These are phyloP conservation scores for Perccottus glenii DNA, from an alignment of 2,113 vertebrate species.

Conservation along the genomic window DNA sequence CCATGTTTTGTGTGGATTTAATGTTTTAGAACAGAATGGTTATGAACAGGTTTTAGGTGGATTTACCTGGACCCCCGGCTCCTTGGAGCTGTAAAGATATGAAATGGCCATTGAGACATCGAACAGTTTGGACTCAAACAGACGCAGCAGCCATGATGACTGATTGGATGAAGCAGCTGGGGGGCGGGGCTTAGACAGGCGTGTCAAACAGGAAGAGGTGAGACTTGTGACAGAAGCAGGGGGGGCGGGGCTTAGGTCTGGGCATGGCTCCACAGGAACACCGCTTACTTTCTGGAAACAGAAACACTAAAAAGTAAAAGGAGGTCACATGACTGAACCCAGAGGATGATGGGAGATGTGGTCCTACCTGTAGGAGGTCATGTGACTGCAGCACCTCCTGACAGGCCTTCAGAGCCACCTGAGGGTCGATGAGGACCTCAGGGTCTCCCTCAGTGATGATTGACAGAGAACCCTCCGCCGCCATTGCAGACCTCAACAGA, in stretches of 20 bases:
- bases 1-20: too few relatives aligned
- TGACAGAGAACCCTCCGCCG: neutral
- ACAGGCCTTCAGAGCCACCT: conserved; percentile 90
- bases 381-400: conserved; percentile 87
- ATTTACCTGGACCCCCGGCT: conserved; percentile 89
- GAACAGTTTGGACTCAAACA: conserved; percentile 96
- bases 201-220: conserved; percentile 82
- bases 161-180: too few relatives aligned
- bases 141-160: conserved; percentile 91
- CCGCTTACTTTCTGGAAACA: neutral
- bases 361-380: conserved; percentile 66
- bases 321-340: conserved; percentile 67
- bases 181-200: conserved; percentile 81
- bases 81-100: conserved; percentile 96
- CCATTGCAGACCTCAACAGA: too few relatives aligned
- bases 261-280: neutral
- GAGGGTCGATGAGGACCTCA: conserved; percentile 85
- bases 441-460: conserved; percentile 91
- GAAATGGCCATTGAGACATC: conserved; percentile 98
- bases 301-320: conserved; percentile 11
- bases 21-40: too few relatives aligned
- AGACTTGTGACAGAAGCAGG: conserved; percentile 75
- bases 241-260: conserved; percentile 5
- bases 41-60: too few relatives aligned
- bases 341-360: conserved; percentile 69